Percentiles rank a stretch among this genome's conserved stretches.
These are phyloP conservation scores for Sinosuthora webbiana DNA, from an alignment of 2,113 vertebrate genomes.

Conservation along the genomic window DNA sequence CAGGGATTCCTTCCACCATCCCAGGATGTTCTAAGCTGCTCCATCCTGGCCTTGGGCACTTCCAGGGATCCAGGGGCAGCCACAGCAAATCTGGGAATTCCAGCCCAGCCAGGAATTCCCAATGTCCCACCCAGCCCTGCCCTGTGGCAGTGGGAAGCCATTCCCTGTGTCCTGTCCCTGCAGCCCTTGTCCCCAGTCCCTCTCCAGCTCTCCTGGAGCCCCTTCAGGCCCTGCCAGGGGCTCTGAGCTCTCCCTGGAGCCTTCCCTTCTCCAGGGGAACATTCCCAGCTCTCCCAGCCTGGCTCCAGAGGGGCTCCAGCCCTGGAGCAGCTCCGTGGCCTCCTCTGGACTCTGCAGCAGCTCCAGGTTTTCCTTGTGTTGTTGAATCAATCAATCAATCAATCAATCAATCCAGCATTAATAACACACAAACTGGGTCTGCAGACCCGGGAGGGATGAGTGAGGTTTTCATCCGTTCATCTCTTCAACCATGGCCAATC, in stretches of 20 bases:
- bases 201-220: not conserved
- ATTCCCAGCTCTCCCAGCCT: not conserved
- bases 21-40: not conserved
- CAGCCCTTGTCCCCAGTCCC: not conserved
- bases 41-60: not conserved
- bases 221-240: not conserved
- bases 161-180: not conserved
- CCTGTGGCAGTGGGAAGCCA: not conserved
- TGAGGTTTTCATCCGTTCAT: not conserved
- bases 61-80: not conserved
- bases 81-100: not conserved
- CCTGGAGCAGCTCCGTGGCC: not conserved
- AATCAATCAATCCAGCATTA: not conserved
- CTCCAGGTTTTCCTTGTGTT: not conserved
- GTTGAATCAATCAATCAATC: no score
- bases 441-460: accelerated
- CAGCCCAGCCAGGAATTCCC: not conserved
- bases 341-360: not conserved
- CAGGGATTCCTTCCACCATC: accelerated
- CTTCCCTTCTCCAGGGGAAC: not conserved
- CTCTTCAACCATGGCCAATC: not conserved
- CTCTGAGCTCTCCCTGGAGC: not conserved
- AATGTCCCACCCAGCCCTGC: not conserved
- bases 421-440: not conserved
- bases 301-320: not conserved